Evolutionary conservation across 2,888 invertebrate genomes (phyloP), one percentile per base, ranked within the genome.

Genomic region (Lagria hirta): DNA sequence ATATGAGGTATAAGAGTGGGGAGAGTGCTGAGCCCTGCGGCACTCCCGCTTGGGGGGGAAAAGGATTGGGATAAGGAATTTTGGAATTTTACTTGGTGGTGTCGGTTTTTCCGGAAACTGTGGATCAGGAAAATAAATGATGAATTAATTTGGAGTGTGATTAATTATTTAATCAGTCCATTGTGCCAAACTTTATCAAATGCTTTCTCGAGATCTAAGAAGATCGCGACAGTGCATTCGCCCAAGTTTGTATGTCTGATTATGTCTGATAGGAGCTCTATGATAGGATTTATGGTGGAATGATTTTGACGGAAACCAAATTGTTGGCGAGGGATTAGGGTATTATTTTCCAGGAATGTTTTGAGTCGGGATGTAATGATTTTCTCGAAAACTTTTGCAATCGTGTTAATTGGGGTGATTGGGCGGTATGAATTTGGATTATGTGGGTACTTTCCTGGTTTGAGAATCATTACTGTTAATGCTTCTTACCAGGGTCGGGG

Each of bases 161-260:
- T 53, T 35, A 67, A 43, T 52, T 62, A 64, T 35, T 49, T 54
- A 1, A 62, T 46, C 1, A 67, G 53, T 3, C 60, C 59, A 7
- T 57, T 43, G 7, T 55, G 53, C 58, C 63, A 63, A 0, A 66
- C 62, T 21, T 51, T 53, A 33, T 68, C 62, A 23, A 69, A 69
- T 0, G 66, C 65, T 44, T 64, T 62, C 32, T 61, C 58, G 7
- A 67, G 57, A 22, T 66, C 61, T 8, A 66, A 29, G 6, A 66
- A 42, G 1, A 57, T 30, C 46, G 62, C 54, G 0, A 51, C 51
- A 10, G 63, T 61, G 1, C 46, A 35, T 3, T 49, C 41, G 2
- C 52, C 49, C 22, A 46, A 49, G 28, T 65, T 62, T 8, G 57
- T 62, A 3, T 55, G 51, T 4, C 51, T 24, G 1, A 29, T 37